Evolutionary conservation across 37 sponge, comb jelly and placozoan species (phyloP).

Genomic region (Beroe ovata): DNA sequence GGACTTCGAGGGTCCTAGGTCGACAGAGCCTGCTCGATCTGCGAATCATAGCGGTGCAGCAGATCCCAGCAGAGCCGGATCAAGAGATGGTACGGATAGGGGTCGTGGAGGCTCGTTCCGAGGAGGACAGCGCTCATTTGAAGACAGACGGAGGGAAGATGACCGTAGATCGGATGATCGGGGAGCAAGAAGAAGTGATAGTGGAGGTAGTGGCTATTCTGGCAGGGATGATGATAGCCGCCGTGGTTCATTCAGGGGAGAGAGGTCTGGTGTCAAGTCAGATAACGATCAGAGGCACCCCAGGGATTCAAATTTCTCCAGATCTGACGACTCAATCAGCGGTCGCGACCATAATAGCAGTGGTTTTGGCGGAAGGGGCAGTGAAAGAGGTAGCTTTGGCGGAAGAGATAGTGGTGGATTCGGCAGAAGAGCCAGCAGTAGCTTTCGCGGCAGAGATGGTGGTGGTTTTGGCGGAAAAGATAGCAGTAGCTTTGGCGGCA

Average conservation of each 20-base stretch:
- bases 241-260: no score
- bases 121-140: not conserved
- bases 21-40: not conserved
- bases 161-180: not conserved
- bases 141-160: slow-evolving; percentile 37
- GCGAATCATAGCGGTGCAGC: not conserved
- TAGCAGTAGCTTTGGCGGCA: not conserved
- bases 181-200: not conserved
- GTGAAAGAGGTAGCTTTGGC: not conserved
- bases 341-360: not conserved
- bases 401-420: slow-evolving; percentile 2
- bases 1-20: not conserved
- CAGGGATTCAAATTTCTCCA: no score
- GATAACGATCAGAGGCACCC: no score
- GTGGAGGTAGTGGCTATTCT: not conserved
- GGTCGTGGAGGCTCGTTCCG: not conserved
- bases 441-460: slow-evolving; percentile 23
- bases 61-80: not conserved
- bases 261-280: no score
- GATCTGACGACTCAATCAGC: not conserved
- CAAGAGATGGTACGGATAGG: not conserved
- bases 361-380: slow-evolving; percentile 4
- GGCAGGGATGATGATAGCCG: no score
- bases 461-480: not conserved
- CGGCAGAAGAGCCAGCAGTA: no score